Base-by-base conservation (phyloP, 37 sponge, comb jelly and placozoan species). In the Ephydatia muelleri region DNA sequence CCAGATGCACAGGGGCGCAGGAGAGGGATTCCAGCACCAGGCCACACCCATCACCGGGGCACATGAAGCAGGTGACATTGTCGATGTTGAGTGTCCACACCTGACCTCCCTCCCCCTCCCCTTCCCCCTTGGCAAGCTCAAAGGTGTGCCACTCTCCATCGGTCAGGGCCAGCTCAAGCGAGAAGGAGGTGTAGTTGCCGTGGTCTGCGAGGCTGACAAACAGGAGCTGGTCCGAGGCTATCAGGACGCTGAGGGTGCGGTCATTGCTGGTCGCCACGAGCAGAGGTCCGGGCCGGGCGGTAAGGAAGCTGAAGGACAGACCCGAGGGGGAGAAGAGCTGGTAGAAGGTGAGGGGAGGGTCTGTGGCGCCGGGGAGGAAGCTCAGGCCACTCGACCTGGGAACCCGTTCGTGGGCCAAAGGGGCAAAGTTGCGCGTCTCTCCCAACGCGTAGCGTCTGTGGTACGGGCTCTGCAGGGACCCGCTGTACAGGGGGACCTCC, bases 101-200 rank as follows among this genome's bases (percentile, higher is more conserved):
- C 47, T 43, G 6, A 4, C 65, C 48, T 19, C 57, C 22, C 33
- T 79, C 68, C 35, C 68, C 80, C n/a, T 27, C 68, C 38, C 25
- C 26, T 2, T 38, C 39, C 33, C 36, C 33, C 28, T 33, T 74
- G 36, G 8, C 3, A 8, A 84, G 38, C 11, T 76, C 69, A 39
- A 84, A 30, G 28, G 31, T 32, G 40, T 85, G 85, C 85, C 85
- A 85, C 37, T 69, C 26, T 0, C 79, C 79, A 78, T 85, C 79
- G 3, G n/a, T 75, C 0, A 76, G 47, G 6, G 8, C 47, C 4
- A 43, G 6, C 47, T 43, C 47, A 43, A 8, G 47, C 6, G 4
- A 4, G 6, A 43, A 43, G 47, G 4, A 43, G 47, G 47, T 43
- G 47, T 43, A 43, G 47, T 43, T 43, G 47, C 47, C 47, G 8